Conservation (phyloP, 2,888 invertebrate species). For the Drosophila conformis region DNA sequence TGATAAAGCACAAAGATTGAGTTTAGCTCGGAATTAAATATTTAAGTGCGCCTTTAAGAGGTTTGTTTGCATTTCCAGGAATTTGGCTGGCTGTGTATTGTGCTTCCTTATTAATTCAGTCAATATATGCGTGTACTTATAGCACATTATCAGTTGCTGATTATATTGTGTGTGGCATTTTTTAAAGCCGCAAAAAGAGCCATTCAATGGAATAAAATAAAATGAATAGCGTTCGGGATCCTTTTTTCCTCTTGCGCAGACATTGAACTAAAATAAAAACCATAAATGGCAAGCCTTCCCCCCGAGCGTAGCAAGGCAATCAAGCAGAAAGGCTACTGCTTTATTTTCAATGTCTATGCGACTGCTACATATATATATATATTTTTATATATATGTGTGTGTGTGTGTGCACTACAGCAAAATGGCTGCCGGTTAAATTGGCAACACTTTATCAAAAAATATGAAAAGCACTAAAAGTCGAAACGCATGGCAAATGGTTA, state of each 20-base stretch:
- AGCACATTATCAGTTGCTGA: conserved; percentile 64
- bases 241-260: conserved; percentile 22
- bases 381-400: conserved; percentile 7
- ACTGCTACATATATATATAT: conserved; percentile 6
- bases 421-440: conserved; percentile 78
- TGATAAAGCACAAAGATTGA: conserved; percentile 73
- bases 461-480: conserved; percentile 78
- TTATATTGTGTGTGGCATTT: conserved; percentile 43
- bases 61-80: background rate
- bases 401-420: conserved; percentile 50
- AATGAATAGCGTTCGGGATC: conserved; percentile 41
- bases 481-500: conserved; percentile 67
- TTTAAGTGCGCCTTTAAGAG: conserved; percentile 27
- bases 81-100: background rate
- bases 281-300: conserved; percentile 54
- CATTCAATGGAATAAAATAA: conserved; percentile 58
- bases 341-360: conserved; percentile 55
- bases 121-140: conserved; percentile 36
- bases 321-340: conserved; percentile 73
- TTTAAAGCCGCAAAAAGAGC: conserved; percentile 64
- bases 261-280: conserved; percentile 71
- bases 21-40: conserved; percentile 12
- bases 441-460: conserved; percentile 80
- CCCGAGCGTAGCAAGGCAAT: conserved; percentile 52
- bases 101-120: conserved; percentile 29